phyloP scores from a whole-genome alignment of 2,797 vertebrate species.

The Channallabes apus region DNA sequence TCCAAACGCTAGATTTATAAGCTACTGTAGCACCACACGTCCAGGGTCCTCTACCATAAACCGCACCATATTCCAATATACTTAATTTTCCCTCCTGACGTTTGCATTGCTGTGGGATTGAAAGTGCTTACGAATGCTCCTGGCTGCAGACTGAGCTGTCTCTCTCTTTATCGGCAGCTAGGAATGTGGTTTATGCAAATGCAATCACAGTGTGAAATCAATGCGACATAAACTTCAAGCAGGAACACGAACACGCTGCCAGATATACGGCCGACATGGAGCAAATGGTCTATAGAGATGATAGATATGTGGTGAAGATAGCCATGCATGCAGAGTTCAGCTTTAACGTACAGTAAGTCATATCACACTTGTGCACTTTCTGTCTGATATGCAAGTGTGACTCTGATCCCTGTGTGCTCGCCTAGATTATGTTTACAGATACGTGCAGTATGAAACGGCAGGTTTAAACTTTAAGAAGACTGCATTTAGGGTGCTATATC shows the following conservation, averaged over 20 bases:
- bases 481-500: neutral
- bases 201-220: constrained; percentile 44
- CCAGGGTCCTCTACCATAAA: neutral
- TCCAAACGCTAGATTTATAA: neutral
- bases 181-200: constrained; percentile 36
- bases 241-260: neutral
- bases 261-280: constrained; percentile 9
- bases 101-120: constrained; percentile 37
- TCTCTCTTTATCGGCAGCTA: constrained; percentile 25
- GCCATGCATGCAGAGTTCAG: neutral
- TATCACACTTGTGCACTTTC: neutral
- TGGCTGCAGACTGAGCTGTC: constrained; percentile 1
- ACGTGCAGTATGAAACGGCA: neutral
- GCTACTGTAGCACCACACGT: neutral
- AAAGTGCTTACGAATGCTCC: constrained; percentile 27
- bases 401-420: neutral
- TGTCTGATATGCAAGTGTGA: neutral
- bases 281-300: neutral
- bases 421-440: neutral
- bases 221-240: constrained; percentile 42
- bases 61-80: neutral
- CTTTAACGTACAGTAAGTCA: neutral
- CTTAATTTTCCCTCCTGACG: constrained; percentile 48
- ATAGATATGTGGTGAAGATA: neutral
- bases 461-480: neutral